Evolutionary conservation across 2,888 invertebrate species (phyloP).

Genomic region (Agriotes lineatus): DNA sequence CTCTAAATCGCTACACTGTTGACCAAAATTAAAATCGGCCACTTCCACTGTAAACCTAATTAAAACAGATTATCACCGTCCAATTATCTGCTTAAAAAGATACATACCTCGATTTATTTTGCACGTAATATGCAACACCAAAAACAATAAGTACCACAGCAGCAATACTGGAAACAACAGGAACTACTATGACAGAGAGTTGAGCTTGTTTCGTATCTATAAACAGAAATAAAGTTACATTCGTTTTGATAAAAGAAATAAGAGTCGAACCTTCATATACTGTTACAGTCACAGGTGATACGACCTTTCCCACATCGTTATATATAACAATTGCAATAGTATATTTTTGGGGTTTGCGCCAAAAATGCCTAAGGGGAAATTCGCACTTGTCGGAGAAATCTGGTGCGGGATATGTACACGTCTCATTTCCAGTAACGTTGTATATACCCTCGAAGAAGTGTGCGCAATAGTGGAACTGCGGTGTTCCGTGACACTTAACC

Average conservation of each 20-base stretch:
- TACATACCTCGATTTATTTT: conserved; percentile 80
- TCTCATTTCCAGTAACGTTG: conserved; percentile 84
- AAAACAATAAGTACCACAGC: conserved; percentile 88
- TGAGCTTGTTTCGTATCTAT: conserved; percentile 84
- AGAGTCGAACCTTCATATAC: conserved; percentile 92
- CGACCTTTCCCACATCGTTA: conserved; percentile 80
- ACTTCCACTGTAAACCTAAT: conserved; percentile 85
- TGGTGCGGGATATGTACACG: conserved; percentile 67
- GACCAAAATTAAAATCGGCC: conserved; percentile 92
- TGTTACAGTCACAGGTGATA: conserved; percentile 80
- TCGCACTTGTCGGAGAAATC: conserved; percentile 68
- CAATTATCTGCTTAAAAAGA: not conserved
- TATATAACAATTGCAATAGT: conserved; percentile 83
- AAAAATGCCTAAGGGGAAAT: conserved; percentile 76
- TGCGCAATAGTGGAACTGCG: conserved; percentile 80
- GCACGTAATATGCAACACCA: conserved; percentile 88
- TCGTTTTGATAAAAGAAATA: too few relatives aligned
- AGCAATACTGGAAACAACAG: conserved; percentile 83
- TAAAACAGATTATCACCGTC: conserved; percentile 33
- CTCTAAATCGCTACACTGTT: conserved; percentile 82
- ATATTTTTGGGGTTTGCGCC: conserved; percentile 77
- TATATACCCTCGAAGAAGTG: conserved; percentile 74
- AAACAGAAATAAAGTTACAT: too few relatives aligned
- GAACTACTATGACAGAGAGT: conserved; percentile 89
- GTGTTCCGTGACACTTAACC: conserved; percentile 81